Percentiles rank a stretch among this genome's conserved stretches.
Evolutionary conservation across 2,888 invertebrate genomes (phyloP).

Genomic region (Coremacera marginata): DNA sequence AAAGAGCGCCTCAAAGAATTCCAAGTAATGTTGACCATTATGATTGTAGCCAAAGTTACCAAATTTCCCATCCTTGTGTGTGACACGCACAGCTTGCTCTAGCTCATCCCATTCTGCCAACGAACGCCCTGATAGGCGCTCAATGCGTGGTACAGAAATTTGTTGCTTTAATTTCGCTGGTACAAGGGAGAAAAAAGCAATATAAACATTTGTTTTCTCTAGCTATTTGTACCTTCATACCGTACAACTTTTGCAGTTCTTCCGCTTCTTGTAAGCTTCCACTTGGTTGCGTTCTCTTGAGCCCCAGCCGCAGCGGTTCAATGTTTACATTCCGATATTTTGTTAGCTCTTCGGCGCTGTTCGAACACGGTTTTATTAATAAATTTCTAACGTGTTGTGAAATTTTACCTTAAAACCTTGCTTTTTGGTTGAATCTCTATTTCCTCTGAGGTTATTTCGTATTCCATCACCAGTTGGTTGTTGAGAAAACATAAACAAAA

Average conservation of each 20-base stretch:
- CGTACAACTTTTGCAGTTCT: constrained; percentile 55
- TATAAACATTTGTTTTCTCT: background rate
- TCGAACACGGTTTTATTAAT: background rate
- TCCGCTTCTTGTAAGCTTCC: constrained; percentile 52
- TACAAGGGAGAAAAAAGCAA: background rate
- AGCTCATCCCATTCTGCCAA: constrained; percentile 58
- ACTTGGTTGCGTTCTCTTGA: constrained; percentile 56
- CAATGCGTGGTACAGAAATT: constrained; percentile 60
- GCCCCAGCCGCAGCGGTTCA: constrained; percentile 50
- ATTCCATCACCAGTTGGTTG: background rate
- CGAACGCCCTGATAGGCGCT: constrained; percentile 59
- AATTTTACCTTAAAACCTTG: constrained; percentile 55
- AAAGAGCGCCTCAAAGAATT: constrained; percentile 64
- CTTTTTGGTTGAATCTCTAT: constrained; percentile 54
- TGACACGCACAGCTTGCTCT: constrained; percentile 57
- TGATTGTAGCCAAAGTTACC: constrained; percentile 60
- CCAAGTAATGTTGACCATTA: constrained; percentile 59
- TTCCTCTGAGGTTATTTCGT: constrained; percentile 26
- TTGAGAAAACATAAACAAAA: background rate
- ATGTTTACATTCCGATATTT: constrained; percentile 53
- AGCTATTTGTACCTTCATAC: constrained; percentile 44
- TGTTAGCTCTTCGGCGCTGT: constrained; percentile 56
- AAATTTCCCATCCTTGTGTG: constrained; percentile 66
- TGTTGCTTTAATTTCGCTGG: constrained; percentile 57
- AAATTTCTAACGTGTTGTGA: background rate